Conservation (phyloP, 1,140 invertebrate species). For the Orussus abietinus region DNA sequence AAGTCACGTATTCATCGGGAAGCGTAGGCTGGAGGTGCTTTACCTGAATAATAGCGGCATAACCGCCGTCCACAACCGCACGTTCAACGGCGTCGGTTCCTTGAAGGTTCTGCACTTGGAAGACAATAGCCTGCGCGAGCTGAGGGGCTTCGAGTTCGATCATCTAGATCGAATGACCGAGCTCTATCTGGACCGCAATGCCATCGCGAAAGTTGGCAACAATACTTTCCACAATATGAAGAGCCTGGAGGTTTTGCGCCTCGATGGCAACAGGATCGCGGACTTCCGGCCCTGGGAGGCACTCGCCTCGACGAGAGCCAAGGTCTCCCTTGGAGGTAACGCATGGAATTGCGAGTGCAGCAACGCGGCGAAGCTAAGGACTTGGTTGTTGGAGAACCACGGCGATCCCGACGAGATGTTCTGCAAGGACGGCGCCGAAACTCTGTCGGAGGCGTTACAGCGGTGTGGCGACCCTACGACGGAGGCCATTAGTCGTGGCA, state of each 20-base stretch:
- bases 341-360: conserved; percentile 88
- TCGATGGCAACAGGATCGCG: conserved; percentile 80
- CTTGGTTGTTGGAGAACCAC: conserved; percentile 69
- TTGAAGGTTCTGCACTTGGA: conserved; percentile 79
- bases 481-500: conserved; percentile 40
- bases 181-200: conserved; percentile 84
- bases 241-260: conserved; percentile 75
- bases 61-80: conserved; percentile 78
- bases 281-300: conserved; percentile 74
- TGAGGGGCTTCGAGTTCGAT: conserved; percentile 81
- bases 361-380: conserved; percentile 71
- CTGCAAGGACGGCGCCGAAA: conserved; percentile 58
- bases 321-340: conserved; percentile 76
- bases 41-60: conserved; percentile 88
- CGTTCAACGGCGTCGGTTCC: conserved; percentile 79
- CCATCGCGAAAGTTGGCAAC: conserved; percentile 79
- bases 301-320: conserved; percentile 64
- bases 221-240: conserved; percentile 77
- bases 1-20: conserved; percentile 86
- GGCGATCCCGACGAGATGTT: conserved; percentile 66
- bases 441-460: conserved; percentile 57
- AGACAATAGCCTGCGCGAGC: conserved; percentile 74
- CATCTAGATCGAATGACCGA: conserved; percentile 76
- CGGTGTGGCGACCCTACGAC: conserved; percentile 60
- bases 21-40: conserved; percentile 81